Evolutionary conservation across 2,888 invertebrate genomes (phyloP), one percentile per base, ranked within the genome.

Genomic region (Volucella zonaria): DNA sequence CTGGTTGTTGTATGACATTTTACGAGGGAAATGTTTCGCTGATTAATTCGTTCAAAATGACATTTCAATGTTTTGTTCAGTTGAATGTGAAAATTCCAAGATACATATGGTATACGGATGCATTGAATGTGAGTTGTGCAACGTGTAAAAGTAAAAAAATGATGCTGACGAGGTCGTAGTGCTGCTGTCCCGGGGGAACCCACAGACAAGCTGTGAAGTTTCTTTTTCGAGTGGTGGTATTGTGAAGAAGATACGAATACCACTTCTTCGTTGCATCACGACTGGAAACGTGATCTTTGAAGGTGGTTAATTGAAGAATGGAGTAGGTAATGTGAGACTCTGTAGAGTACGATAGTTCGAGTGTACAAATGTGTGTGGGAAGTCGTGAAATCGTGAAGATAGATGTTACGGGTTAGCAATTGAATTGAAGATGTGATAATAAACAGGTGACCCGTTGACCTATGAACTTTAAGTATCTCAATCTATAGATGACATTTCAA

Each of bases 271-370:
- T 82, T 82, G 62, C 78, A 79, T 74, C 82, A 82, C 74, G 56
- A 68, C 43, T 83, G 61, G 54, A 83, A 83, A 83, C 83, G 83
- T 83, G 83, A 83, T 83, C 66, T 61, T 64, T 71, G 75, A 80
- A 75, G 80, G 83, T 80, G 75, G 66, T 61, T 80, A 70, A 66
- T 80, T 61, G 54, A 75, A 51, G 71, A 79, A 52, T 73, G 68
- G 64, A 82, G 52, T 73, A 66, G 78, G 67, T 54, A 79, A 51
- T 54, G 31, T 31, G 31, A 62, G 54, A 45, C 38, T 31, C 15
- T 31, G 68, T 23, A 43, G 23, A 14, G 52, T 52, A 15, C 6
- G 15, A 49, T 11, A 23, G 23, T 54, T 18, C 8, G 49, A 0
- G n/a, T 18, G n/a, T n/a, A 12, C 6, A 31, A 31, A n/a, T 43